These are phyloP conservation scores for Cyclophora punctaria DNA, from an alignment of 2,888 invertebrate species.

Conservation along the genomic window DNA sequence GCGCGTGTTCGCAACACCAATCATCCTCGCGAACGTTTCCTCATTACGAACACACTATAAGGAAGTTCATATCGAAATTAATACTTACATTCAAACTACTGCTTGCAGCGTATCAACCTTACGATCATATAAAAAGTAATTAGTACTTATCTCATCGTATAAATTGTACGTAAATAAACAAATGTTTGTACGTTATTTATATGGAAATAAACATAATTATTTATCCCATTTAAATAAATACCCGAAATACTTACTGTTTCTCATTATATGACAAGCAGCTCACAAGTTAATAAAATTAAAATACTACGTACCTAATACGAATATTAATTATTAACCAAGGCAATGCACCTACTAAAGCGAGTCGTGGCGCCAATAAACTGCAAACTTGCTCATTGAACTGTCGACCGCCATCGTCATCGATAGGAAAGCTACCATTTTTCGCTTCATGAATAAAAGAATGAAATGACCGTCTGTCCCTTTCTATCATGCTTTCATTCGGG, in stretches of 20 bases:
- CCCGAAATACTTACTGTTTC: too few relatives aligned
- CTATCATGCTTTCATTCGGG: slow-evolving; percentile 59
- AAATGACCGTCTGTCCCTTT: slow-evolving; percentile 64
- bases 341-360: background rate
- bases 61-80: slow-evolving; percentile 19
- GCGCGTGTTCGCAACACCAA: slow-evolving; percentile 24
- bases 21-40: slow-evolving; percentile 34
- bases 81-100: background rate
- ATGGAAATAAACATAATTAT: too few relatives aligned
- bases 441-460: slow-evolving; percentile 52
- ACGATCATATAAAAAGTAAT: too few relatives aligned
- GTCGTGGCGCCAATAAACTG: slow-evolving; percentile 7
- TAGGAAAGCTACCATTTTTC: slow-evolving; percentile 56
- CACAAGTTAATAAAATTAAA: too few relatives aligned
- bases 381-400: slow-evolving; percentile 30
- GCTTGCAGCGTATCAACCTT: background rate
- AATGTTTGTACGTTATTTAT: too few relatives aligned
- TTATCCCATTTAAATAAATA: too few relatives aligned
- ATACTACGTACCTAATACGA: background rate
- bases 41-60: slow-evolving; percentile 32
- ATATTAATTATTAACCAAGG: background rate
- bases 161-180: too few relatives aligned
- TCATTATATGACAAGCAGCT: too few relatives aligned
- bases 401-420: slow-evolving; percentile 27
- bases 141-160: too few relatives aligned